phyloP scores from a whole-genome alignment of 2,888 invertebrate genomes.

The Pammene fasciana region DNA sequence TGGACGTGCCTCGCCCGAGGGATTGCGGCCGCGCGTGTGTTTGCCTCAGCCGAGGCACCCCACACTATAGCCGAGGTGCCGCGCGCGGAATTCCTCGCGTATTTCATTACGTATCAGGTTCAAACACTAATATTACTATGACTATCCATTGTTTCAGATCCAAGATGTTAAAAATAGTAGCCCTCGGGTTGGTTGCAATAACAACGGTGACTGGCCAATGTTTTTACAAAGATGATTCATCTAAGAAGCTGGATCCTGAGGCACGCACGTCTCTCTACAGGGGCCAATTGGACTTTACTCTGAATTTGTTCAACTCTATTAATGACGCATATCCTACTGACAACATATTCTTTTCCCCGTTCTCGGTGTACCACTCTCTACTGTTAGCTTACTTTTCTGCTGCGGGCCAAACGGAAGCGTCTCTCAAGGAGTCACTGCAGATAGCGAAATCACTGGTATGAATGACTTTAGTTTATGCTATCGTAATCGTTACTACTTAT shows the following conservation, averaged over 20 bases:
- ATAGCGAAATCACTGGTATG: slow-evolving; percentile 83
- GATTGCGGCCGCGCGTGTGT: no score
- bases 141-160: slow-evolving; percentile 52
- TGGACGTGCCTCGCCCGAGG: no score
- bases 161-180: slow-evolving; percentile 65
- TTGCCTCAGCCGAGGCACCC: no score
- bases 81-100: no score
- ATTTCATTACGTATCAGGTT: no score
- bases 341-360: slow-evolving; percentile 94
- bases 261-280: slow-evolving; percentile 66
- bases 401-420: slow-evolving; percentile 86
- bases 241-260: slow-evolving; percentile 73
- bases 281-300: slow-evolving; percentile 86
- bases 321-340: slow-evolving; percentile 86
- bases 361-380: slow-evolving; percentile 92
- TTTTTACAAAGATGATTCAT: slow-evolving; percentile 73
- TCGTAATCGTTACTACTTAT: not conserved
- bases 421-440: slow-evolving; percentile 85
- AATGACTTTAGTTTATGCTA: slow-evolving; percentile 13
- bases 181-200: slow-evolving; percentile 55
- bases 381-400: slow-evolving; percentile 91
- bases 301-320: slow-evolving; percentile 87
- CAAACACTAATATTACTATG: not conserved
- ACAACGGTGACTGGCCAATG: slow-evolving; percentile 70
- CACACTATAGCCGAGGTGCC: no score